phyloP scores from a whole-genome alignment of 1,140 invertebrate species.

The Drosophila carrolli region DNA sequence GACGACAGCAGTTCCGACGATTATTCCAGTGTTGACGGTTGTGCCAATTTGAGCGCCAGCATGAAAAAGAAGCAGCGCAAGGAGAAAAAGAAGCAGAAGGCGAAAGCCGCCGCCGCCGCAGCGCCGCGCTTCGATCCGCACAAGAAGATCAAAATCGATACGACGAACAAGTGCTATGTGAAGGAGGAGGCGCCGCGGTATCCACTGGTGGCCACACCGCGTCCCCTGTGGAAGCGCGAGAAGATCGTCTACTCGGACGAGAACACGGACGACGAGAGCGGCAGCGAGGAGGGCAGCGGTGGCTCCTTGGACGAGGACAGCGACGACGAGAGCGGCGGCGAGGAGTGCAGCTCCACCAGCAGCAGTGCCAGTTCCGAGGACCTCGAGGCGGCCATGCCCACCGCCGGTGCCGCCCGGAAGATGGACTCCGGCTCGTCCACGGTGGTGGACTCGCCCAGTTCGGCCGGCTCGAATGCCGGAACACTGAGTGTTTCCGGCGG shows the following conservation, averaged over 20 bases:
- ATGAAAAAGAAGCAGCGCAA: slow-evolving; percentile 83
- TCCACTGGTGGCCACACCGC: slow-evolving; percentile 86
- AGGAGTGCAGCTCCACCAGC: slow-evolving; percentile 56
- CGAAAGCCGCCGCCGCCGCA: slow-evolving; percentile 49
- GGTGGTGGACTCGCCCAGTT: slow-evolving; percentile 1
- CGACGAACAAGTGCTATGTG: slow-evolving; percentile 84
- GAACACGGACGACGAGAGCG: slow-evolving; percentile 76
- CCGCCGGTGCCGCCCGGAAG: slow-evolving; percentile 1
- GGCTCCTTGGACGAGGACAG: slow-evolving; percentile 61
- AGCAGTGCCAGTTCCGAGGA: slow-evolving; percentile 60
- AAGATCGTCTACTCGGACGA: slow-evolving; percentile 81
- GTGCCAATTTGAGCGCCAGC: slow-evolving; percentile 65
- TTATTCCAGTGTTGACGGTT: slow-evolving; percentile 74
- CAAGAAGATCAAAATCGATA: slow-evolving; percentile 83
- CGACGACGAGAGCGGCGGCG: slow-evolving; percentile 67
- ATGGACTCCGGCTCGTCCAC: neutral
- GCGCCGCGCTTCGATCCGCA: slow-evolving; percentile 77
- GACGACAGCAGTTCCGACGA: slow-evolving; percentile 60
- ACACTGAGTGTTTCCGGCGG: slow-evolving; percentile 13
- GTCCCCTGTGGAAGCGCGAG: slow-evolving; percentile 86
- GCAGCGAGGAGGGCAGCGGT: slow-evolving; percentile 61
- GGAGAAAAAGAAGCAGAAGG: slow-evolving; percentile 77
- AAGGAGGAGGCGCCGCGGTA: slow-evolving; percentile 86
- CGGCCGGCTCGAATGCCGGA: slow-evolving; percentile 2
- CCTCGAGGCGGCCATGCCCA: slow-evolving; percentile 1